phyloP scores from a whole-genome alignment of 23 tunicate species.

The Ciona savignyi region DNA sequence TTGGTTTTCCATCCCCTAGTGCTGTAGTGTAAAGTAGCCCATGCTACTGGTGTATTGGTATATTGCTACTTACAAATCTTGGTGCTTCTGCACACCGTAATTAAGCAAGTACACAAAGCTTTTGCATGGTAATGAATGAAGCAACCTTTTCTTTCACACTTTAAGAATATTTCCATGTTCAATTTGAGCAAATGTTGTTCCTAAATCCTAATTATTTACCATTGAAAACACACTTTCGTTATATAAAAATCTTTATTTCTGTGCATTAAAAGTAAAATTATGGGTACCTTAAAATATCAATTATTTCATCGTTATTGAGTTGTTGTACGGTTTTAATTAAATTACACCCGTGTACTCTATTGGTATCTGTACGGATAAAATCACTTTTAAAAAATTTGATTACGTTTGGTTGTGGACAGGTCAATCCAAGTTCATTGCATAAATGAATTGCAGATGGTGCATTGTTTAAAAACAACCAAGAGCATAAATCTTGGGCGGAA shows the following conservation, averaged over 20 bases:
- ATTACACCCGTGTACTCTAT: not conserved
- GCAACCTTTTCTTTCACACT: too few species aligned
- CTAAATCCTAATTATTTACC: too few species aligned
- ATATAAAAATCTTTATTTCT: too few species aligned
- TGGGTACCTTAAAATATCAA: not conserved
- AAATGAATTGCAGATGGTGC: not conserved
- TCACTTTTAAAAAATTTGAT: conserved; percentile 22
- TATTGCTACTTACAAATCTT: not conserved
- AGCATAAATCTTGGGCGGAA: conserved; percentile 15
- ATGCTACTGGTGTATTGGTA: too few species aligned
- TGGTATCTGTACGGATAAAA: not conserved
- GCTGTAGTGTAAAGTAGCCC: too few species aligned
- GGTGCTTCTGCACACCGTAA: not conserved
- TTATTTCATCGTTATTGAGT: conserved; percentile 7
- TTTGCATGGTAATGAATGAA: not conserved
- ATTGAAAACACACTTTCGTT: too few species aligned
- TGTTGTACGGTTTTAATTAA: not conserved
- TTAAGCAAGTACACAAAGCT: not conserved
- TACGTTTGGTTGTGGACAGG: not conserved
- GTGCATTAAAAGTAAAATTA: too few species aligned
- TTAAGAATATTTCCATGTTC: too few species aligned
- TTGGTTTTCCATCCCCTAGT: too few species aligned
- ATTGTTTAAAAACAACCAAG: conserved; percentile 46
- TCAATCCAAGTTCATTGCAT: conserved; percentile 15
- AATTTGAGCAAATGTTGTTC: too few species aligned